Evolutionary conservation across 2,797 vertebrate species (phyloP).

Genomic region (Pelodytes ibericus): DNA sequence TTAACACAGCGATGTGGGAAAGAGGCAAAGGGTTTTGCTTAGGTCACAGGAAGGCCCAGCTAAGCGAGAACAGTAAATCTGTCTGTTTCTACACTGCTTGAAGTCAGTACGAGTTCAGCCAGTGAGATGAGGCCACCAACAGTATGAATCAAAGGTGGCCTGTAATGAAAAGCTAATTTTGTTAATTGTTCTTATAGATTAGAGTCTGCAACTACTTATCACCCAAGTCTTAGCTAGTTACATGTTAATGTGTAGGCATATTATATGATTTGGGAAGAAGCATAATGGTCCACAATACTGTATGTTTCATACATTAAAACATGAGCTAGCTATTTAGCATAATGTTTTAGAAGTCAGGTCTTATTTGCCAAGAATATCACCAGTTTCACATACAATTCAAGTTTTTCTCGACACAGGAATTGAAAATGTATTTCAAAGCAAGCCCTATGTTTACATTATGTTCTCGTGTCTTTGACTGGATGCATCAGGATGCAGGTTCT

Average conservation of each 20-base stretch:
- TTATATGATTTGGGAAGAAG: neutral
- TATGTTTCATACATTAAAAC: too few species aligned
- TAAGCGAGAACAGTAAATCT: slow-evolving; percentile 69
- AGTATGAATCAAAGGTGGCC: slow-evolving; percentile 9
- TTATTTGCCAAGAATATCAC: too few species aligned
- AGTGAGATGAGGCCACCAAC: slow-evolving; percentile 59
- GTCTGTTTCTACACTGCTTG: slow-evolving; percentile 67
- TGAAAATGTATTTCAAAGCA: too few species aligned
- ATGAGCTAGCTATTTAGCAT: too few species aligned
- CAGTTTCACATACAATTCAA: too few species aligned
- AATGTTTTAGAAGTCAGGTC: too few species aligned
- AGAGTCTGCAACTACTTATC: neutral
- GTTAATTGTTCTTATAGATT: slow-evolving; percentile 25
- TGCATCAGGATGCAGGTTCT: too few species aligned
- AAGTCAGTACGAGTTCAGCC: slow-evolving; percentile 77
- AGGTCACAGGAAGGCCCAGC: slow-evolving; percentile 77
- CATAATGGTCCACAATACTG: neutral
- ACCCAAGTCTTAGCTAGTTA: neutral
- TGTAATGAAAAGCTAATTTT: slow-evolving; percentile 9
- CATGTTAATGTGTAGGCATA: neutral
- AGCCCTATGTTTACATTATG: too few species aligned
- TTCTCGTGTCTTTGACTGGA: too few species aligned
- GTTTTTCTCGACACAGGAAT: too few species aligned
- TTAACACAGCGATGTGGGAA: slow-evolving; percentile 74
- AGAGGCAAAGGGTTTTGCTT: slow-evolving; percentile 68